Base-by-base conservation (phyloP, 2,113 vertebrate species). In the Gracilinanus agilis region DNA sequence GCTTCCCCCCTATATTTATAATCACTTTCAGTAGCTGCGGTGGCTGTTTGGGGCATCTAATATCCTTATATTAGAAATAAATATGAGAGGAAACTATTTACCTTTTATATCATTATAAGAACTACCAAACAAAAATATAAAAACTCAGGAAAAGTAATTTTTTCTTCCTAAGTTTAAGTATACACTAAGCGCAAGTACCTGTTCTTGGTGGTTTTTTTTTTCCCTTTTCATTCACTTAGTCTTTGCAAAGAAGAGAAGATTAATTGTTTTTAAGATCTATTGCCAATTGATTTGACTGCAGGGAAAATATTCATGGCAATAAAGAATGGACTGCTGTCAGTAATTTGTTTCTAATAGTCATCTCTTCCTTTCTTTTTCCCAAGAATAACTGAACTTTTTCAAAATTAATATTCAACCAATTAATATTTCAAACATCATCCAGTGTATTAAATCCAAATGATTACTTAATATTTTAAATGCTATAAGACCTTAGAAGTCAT, bases 151-250 rank as follows among this genome's bases (percentile, higher is more conserved):
- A 54, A n/a, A 44, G 9, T 34, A 90, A 27, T 90, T 75, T 67
- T 75, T 75, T n/a, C 61, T 29, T 75, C 5, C 5, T 2, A n/a
- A 75, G 34, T 58, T 93, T 55, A 29, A 11, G 13, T 19, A 11
- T 49, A 34, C 40, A 93, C 9, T 29, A 34, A 89, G 11, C 89
- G 56, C 11, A 9, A 49, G 27, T 40, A 29, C 44, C 34, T 40
- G 44, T 93, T 61, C 55, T 93, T 90, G 40, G 25, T 93, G 53
- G n/a, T n/a, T n/a, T 61, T 93, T 23, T 44, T 90, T 8, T 93
- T 24, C 53, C 53, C 44, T 93, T 53, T n/a, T 53, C 7, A 90
- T 24, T 27, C 58, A 19, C 13, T 16, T 90, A 11, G 8, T 53
- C 40, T 90, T 93, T 93, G 27, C 55, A 40, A 75, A 90, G 44